Evolutionary conservation across 2,888 invertebrate genomes (phyloP).

Genomic region (Tetanocera ferruginea): DNA sequence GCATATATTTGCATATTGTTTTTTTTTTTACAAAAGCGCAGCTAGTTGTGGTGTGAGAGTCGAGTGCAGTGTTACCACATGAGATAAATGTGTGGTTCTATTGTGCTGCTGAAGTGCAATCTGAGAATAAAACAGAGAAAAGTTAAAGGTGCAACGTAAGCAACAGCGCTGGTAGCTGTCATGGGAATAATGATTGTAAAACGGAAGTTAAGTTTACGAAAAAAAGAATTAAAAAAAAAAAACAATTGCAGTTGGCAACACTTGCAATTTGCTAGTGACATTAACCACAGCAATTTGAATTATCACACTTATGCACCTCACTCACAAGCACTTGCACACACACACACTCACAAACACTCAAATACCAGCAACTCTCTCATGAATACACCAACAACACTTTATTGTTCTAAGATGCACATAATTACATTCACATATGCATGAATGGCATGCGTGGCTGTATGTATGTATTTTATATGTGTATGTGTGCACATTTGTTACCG

Average conservation of each 20-base stretch:
- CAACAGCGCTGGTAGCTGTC: slow-evolving; percentile 20
- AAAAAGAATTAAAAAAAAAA: slow-evolving; percentile 17
- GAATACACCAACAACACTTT: slow-evolving; percentile 5
- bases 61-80: no score
- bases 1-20: slow-evolving; percentile 10
- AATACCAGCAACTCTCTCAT: neutral
- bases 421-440: slow-evolving; percentile 11
- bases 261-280: slow-evolving; percentile 52
- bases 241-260: slow-evolving; percentile 33
- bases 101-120: no score
- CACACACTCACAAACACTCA: slow-evolving; percentile 30
- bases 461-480: neutral
- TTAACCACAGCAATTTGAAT: slow-evolving; percentile 54
- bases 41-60: neutral
- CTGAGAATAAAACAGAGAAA: neutral
- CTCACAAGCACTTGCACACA: slow-evolving; percentile 24
- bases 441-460: neutral
- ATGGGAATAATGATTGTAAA: slow-evolving; percentile 47
- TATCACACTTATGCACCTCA: slow-evolving; percentile 38
- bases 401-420: slow-evolving; percentile 10
- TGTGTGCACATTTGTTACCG: neutral
- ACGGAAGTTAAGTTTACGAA: slow-evolving; percentile 44
- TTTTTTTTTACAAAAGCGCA: neutral
- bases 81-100: slow-evolving; percentile 8
- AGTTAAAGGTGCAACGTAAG: slow-evolving; percentile 9